phyloP scores from a whole-genome alignment of 2,888 invertebrate genomes.

The Agrotis segetum region DNA sequence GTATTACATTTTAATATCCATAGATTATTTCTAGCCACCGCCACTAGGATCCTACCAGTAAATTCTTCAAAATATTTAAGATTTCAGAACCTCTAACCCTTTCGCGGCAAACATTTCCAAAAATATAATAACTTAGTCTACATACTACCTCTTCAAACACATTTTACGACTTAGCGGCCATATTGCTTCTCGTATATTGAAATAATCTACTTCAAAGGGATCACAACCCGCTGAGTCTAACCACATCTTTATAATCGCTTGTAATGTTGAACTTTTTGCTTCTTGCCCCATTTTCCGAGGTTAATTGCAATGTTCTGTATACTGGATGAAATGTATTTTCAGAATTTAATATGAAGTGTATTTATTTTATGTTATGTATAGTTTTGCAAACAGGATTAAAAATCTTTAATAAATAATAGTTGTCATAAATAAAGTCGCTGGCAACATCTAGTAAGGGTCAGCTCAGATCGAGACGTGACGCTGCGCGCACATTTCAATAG shows the following conservation, averaged over 20 bases:
- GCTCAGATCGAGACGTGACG: too few relatives aligned
- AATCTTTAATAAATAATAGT: too few relatives aligned
- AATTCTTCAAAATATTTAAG: too few relatives aligned
- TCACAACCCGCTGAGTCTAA: conserved; percentile 14
- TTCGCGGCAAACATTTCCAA: too few relatives aligned
- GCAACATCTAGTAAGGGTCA: too few relatives aligned
- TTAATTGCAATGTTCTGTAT: conserved; percentile 41
- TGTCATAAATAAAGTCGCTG: too few relatives aligned
- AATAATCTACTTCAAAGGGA: neutral
- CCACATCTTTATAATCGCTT: conserved; percentile 23
- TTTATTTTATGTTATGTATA: neutral
- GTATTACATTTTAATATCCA: too few relatives aligned
- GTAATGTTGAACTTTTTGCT: conserved; percentile 40
- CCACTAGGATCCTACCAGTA: too few relatives aligned
- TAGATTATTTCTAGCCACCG: too few relatives aligned
- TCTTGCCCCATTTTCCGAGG: conserved; percentile 25
- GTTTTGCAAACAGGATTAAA: conserved; percentile 8
- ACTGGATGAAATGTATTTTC: neutral
- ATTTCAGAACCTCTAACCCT: too few relatives aligned
- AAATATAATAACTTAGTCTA: neutral
- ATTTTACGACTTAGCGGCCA: too few relatives aligned
- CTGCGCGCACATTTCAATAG: too few relatives aligned
- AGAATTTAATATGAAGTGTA: conserved; percentile 13
- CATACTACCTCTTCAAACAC: neutral
- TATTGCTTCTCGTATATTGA: neutral